Percentiles rank a stretch among this genome's conserved stretches.
Evolutionary conservation across 2,797 vertebrate species (phyloP).

Genomic region (Clamator glandarius): DNA sequence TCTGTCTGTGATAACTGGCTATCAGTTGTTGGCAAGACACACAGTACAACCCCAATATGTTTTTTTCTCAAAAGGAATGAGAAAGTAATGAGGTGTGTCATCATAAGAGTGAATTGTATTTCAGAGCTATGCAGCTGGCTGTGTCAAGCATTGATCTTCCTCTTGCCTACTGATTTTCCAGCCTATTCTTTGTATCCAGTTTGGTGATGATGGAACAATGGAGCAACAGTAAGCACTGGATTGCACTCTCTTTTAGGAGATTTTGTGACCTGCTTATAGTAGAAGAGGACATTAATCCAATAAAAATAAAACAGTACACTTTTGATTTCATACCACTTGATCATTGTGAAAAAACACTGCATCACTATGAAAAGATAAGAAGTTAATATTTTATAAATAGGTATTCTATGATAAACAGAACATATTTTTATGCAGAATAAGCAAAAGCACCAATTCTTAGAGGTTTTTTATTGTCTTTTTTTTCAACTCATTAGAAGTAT

Average conservation of each 20-base stretch:
- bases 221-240: neutral
- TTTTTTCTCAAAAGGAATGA: constrained; percentile 62
- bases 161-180: neutral
- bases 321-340: neutral
- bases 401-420: neutral
- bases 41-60: neutral
- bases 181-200: neutral
- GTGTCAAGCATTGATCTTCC: constrained; percentile 16
- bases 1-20: constrained; percentile 47
- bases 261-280: neutral
- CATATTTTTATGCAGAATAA: neutral
- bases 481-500: neutral
- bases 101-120: constrained; percentile 60
- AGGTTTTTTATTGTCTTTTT: neutral
- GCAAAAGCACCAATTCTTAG: neutral
- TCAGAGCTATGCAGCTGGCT: constrained; percentile 30
- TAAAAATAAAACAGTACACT: neutral
- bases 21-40: constrained; percentile 13
- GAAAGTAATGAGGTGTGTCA: constrained; percentile 67
- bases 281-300: neutral
- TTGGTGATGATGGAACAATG: neutral
- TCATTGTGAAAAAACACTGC: neutral
- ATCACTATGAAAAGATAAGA: neutral
- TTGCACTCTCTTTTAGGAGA: neutral
- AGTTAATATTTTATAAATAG: neutral